phyloP scores from a whole-genome alignment of 1,140 invertebrate species.

The Sesamia nonagrioides region DNA sequence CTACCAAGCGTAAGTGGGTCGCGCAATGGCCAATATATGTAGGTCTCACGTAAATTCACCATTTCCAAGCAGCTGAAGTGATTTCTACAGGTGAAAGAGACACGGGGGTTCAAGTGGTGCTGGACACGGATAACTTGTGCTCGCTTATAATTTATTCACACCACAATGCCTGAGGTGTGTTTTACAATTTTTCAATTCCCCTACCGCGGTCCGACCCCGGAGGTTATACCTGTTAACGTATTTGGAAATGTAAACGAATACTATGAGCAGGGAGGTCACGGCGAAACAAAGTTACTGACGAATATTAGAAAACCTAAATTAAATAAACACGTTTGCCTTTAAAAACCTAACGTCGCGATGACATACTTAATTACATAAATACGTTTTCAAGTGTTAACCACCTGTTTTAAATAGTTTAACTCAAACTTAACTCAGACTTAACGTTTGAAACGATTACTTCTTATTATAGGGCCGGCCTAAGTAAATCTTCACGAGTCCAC shows the following conservation, averaged over 20 bases:
- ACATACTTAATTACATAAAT: slow-evolving; percentile 42
- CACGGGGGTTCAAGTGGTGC: slow-evolving; percentile 55
- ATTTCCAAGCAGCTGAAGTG: slow-evolving; percentile 58
- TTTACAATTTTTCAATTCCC: slow-evolving; percentile 69
- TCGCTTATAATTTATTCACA: slow-evolving; percentile 81
- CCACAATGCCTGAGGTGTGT: slow-evolving; percentile 73
- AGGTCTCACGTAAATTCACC: slow-evolving; percentile 64
- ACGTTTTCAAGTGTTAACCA: neutral
- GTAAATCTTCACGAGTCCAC: slow-evolving; percentile 11
- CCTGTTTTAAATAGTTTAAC: neutral
- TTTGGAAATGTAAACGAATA: slow-evolving; percentile 57
- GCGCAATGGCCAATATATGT: slow-evolving; percentile 62
- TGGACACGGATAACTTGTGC: slow-evolving; percentile 69
- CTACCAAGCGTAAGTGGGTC: slow-evolving; percentile 77
- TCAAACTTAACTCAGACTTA: neutral
- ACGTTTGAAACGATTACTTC: slow-evolving; percentile 26
- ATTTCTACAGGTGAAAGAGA: slow-evolving; percentile 53
- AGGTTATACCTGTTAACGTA: slow-evolving; percentile 52
- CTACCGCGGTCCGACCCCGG: slow-evolving; percentile 50
- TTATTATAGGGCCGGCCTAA: slow-evolving; percentile 11
- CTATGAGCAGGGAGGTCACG: slow-evolving; percentile 51
- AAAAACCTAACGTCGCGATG: slow-evolving; percentile 23
- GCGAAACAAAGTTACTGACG: slow-evolving; percentile 39
- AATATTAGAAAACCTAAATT: slow-evolving; percentile 49
- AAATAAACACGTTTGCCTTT: slow-evolving; percentile 30